phyloP scores from a whole-genome alignment of 2,888 invertebrate species.

The Pandemis heparana region DNA sequence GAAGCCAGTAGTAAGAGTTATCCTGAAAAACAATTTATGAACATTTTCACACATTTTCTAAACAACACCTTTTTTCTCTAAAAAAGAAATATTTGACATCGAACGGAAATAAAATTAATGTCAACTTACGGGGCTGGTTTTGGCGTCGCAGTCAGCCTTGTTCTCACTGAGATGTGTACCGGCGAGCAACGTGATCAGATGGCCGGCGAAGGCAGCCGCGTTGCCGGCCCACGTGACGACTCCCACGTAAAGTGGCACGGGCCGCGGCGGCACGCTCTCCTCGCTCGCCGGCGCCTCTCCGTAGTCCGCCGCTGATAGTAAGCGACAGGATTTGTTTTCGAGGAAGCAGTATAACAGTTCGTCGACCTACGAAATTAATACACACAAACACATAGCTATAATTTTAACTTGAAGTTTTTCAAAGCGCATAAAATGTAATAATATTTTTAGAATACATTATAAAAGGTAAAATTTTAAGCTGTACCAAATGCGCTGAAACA shows the following conservation, averaged over 20 bases:
- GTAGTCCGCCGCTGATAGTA: constrained; percentile 84
- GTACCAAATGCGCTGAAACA: constrained; percentile 77
- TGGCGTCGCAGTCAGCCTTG: constrained; percentile 55
- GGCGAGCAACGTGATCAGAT: constrained; percentile 87
- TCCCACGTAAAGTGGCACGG: constrained; percentile 87
- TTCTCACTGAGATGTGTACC: constrained; percentile 70
- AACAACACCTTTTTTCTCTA: background rate
- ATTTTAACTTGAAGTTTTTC: too few relatives aligned
- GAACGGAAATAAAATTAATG: too few relatives aligned
- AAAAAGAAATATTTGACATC: too few relatives aligned
- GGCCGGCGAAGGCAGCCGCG: constrained; percentile 85
- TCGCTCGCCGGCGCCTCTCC: constrained; percentile 59
- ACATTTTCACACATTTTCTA: background rate
- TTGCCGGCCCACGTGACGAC: constrained; percentile 81
- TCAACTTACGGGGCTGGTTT: constrained; percentile 55
- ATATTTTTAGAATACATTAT: too few relatives aligned
- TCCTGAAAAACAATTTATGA: constrained; percentile 54
- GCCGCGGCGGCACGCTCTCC: constrained; percentile 51
- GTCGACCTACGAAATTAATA: constrained; percentile 80
- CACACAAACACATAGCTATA: background rate
- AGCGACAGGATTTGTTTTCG: constrained; percentile 88
- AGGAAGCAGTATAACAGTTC: constrained; percentile 93
- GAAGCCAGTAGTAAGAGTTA: constrained; percentile 86
- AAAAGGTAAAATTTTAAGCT: background rate
- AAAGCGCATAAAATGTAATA: background rate